These are phyloP conservation scores for Toxonevra muliebris DNA, from an alignment of 2,888 invertebrate species.

Conservation along the genomic window DNA sequence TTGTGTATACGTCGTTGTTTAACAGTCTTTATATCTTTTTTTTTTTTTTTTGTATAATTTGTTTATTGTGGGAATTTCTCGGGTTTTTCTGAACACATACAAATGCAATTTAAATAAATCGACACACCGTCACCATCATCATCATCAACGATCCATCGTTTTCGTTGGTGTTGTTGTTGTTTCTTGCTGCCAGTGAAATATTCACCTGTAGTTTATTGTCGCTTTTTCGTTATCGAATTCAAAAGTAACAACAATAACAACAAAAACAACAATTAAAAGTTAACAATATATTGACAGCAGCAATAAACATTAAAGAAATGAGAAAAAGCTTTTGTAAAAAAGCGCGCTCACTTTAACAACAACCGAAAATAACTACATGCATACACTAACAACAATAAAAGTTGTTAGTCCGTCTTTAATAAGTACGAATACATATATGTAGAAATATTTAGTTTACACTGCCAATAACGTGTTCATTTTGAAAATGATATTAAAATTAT, in stretches of 20 bases:
- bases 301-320: background rate
- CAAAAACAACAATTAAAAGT: background rate
- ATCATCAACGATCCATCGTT: background rate
- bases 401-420: too few species aligned
- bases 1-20: background rate
- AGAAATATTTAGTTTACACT: too few species aligned
- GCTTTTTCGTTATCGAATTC: background rate
- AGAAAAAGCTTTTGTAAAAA: background rate
- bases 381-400: too few species aligned
- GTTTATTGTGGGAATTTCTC: constrained; percentile 65
- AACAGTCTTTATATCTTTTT: background rate
- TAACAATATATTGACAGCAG: background rate
- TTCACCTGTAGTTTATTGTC: too few species aligned
- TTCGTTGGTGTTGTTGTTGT: background rate
- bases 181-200: background rate
- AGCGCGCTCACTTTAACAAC: too few species aligned
- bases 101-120: constrained; percentile 23
- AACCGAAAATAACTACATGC: too few species aligned
- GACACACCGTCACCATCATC: background rate
- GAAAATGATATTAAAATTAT: too few species aligned
- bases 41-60: constrained; percentile 39
- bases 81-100: constrained; percentile 64
- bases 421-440: too few species aligned
- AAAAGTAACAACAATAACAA: background rate
- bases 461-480: too few species aligned